These are phyloP conservation scores for Diabrotica balteata DNA, from an alignment of 2,888 invertebrate genomes.

Conservation along the genomic window DNA sequence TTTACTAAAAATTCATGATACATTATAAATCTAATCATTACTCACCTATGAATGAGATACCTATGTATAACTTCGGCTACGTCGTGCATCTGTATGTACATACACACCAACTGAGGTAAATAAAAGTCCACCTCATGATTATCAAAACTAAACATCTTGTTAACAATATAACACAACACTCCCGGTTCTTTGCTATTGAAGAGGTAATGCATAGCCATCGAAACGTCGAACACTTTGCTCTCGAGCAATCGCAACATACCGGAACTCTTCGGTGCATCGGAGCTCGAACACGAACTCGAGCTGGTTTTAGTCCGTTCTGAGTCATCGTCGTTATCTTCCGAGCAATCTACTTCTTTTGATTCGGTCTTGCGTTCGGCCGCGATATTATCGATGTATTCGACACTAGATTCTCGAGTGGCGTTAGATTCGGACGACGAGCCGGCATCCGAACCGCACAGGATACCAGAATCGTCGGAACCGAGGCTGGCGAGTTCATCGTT, in stretches of 20 bases:
- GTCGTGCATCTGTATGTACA: conserved; percentile 98
- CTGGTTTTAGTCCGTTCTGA: conserved; percentile 48
- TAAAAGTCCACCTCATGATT: conserved; percentile 95
- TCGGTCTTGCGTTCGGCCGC: conserved; percentile 49
- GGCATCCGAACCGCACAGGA: conserved; percentile 69
- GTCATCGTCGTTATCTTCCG: conserved; percentile 46
- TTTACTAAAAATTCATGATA: no score
- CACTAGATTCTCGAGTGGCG: conserved; percentile 63
- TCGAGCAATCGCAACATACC: conserved; percentile 90
- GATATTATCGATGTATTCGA: conserved; percentile 61
- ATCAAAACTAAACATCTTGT: conserved; percentile 95
- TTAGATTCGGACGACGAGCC: conserved; percentile 60
- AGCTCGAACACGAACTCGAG: conserved; percentile 2
- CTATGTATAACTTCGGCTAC: conserved; percentile 93
- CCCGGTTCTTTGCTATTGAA: conserved; percentile 98
- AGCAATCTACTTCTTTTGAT: conserved; percentile 36
- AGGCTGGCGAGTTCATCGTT: conserved; percentile 68
- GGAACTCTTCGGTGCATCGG: conserved; percentile 58
- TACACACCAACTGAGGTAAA: conserved; percentile 95
- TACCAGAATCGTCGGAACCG: conserved; percentile 84
- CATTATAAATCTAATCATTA: neutral
- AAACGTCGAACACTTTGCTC: conserved; percentile 97
- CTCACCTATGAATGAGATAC: conserved; percentile 79
- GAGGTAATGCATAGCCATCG: conserved; percentile 97
- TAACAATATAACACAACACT: conserved; percentile 96